Conservation (phyloP, 2,797 vertebrate species). For the Hypotaenidia okinawae region DNA sequence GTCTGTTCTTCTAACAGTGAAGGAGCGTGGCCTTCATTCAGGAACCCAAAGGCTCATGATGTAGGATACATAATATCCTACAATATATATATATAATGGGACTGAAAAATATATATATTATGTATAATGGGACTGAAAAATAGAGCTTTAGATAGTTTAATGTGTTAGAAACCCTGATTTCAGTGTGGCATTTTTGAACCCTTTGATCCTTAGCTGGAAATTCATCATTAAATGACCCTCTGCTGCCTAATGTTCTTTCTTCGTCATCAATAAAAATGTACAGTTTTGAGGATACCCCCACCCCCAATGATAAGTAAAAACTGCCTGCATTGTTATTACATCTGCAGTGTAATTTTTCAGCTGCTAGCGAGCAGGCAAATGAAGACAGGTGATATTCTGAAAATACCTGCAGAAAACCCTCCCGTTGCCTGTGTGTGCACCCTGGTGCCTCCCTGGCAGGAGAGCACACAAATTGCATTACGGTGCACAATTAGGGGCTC, state of each 20-base stretch:
- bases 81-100: too few relatives aligned
- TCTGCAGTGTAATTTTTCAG: neutral
- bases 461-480: neutral
- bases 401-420: neutral
- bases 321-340: neutral
- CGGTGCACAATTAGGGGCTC: neutral
- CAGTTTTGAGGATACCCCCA: neutral
- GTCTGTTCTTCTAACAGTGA: neutral
- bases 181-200: neutral
- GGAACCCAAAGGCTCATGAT: neutral
- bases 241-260: neutral
- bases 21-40: neutral
- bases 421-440: neutral
- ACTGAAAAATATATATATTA: too few relatives aligned
- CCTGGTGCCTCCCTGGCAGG: neutral
- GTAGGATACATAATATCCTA: neutral
- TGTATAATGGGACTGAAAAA: neutral
- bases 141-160: neutral
- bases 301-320: neutral
- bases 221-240: neutral
- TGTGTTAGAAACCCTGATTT: neutral
- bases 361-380: neutral
- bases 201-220: slow-evolving; percentile 13
- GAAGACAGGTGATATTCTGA: neutral
- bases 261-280: neutral